phyloP scores from a whole-genome alignment of 2,797 vertebrate species.

The Lemur catta region DNA sequence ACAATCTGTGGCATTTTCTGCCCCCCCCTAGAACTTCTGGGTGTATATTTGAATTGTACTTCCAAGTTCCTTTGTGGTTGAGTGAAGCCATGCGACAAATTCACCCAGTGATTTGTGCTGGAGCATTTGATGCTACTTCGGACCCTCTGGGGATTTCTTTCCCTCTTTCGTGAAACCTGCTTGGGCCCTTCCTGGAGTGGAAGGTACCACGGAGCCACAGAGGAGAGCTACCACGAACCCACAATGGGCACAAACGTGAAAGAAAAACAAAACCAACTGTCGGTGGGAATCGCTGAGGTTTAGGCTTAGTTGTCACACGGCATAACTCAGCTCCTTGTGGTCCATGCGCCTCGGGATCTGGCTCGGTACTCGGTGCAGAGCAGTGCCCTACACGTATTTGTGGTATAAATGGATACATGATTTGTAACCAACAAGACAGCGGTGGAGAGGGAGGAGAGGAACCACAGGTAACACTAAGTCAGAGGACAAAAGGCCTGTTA shows the following conservation, averaged over 20 bases:
- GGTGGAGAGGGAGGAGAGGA: not conserved
- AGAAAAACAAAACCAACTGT: not conserved
- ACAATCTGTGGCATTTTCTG: not conserved
- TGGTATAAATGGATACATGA: not conserved
- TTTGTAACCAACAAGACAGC: not conserved
- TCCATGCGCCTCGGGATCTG: not conserved
- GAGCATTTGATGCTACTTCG: not conserved
- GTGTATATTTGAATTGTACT: rapidly evolving
- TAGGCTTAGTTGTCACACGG: not conserved
- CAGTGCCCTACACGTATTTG: rapidly evolving
- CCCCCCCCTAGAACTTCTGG: not conserved
- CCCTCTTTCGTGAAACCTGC: not conserved
- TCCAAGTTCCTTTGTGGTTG: not conserved
- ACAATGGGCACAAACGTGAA: rapidly evolving
- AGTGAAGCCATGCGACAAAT: not conserved
- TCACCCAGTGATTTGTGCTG: not conserved
- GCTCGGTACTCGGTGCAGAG: not conserved
- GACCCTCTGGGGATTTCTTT: not conserved
- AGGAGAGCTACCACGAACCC: not conserved
- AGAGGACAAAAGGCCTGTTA: not conserved
- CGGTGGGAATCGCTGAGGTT: not conserved
- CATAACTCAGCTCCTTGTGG: not conserved
- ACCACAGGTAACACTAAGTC: not conserved
- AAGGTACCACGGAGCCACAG: rapidly evolving
- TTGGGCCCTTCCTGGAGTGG: not conserved